Evolutionary conservation across 2,797 vertebrate genomes (phyloP).

Genomic region (Streptopelia turtur): DNA sequence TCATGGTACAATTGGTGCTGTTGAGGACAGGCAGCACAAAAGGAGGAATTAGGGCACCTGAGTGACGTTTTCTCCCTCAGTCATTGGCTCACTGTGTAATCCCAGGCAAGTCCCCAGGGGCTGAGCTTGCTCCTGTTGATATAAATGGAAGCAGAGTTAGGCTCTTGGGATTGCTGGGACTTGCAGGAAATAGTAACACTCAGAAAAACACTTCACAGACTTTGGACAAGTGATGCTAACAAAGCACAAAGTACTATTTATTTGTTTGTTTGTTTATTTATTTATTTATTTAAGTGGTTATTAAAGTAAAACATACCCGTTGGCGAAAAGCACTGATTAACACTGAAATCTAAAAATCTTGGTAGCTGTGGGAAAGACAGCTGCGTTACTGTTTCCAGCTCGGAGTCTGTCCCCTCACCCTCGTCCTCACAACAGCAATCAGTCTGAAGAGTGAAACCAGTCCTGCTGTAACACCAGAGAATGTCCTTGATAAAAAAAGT

Average conservation of each 20-base stretch:
- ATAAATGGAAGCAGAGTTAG: not conserved
- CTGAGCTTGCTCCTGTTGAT: not conserved
- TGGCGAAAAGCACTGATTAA: not conserved
- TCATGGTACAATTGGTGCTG: not conserved
- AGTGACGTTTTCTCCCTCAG: not conserved
- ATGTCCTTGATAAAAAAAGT: not conserved
- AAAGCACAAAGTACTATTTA: slow-evolving; percentile 37
- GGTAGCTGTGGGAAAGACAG: not conserved
- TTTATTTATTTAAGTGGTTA: not conserved
- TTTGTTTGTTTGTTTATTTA: not conserved
- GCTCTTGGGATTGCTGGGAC: not conserved
- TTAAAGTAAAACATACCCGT: not conserved
- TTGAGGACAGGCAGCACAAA: not conserved
- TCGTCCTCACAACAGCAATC: not conserved
- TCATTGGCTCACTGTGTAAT: not conserved
- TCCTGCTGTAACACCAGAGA: not conserved
- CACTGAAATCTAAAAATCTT: not conserved
- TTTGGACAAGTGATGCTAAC: not conserved
- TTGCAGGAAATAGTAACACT: not conserved
- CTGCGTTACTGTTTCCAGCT: not conserved
- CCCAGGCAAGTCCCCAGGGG: not conserved
- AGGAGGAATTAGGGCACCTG: not conserved
- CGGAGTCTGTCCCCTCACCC: not conserved
- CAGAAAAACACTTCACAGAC: not conserved
- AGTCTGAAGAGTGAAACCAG: not conserved